These are phyloP conservation scores for Sphecodes monilicornis DNA, from an alignment of 2,888 invertebrate genomes.

Conservation along the genomic window DNA sequence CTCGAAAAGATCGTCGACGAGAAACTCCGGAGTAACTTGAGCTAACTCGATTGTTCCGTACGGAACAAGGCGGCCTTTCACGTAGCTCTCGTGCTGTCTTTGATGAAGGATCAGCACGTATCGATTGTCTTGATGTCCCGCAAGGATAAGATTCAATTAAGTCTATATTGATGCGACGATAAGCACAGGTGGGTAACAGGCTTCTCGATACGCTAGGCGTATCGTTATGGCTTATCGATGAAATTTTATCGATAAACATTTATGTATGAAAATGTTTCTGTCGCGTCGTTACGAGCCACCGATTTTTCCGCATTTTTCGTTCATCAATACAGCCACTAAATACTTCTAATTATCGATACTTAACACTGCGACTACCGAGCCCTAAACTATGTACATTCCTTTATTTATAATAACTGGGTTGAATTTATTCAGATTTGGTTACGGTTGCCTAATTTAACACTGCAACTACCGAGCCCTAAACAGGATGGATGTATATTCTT, in stretches of 20 bases:
- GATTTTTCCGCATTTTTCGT: not conserved
- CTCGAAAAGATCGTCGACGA: constrained; percentile 56
- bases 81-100: constrained; percentile 65
- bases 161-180: constrained; percentile 50
- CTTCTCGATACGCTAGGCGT: not conserved
- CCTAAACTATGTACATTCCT: no score
- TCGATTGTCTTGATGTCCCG: constrained; percentile 54
- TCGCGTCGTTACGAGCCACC: no score
- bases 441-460: no score
- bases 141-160: constrained; percentile 67
- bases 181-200: constrained; percentile 33
- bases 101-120: constrained; percentile 65
- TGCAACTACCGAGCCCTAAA: no score
- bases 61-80: constrained; percentile 75
- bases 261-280: not conserved
- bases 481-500: no score
- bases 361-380: rapidly evolving
- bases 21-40: constrained; percentile 61
- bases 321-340: not conserved
- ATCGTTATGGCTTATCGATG: constrained; percentile 32
- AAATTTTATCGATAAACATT: constrained; percentile 33
- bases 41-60: constrained; percentile 75
- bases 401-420: no score
- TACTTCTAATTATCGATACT: not conserved
- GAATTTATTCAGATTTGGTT: no score